These are phyloP conservation scores for Laterallus jamaicensis DNA, from an alignment of 2,113 vertebrate species.

Conservation along the genomic window DNA sequence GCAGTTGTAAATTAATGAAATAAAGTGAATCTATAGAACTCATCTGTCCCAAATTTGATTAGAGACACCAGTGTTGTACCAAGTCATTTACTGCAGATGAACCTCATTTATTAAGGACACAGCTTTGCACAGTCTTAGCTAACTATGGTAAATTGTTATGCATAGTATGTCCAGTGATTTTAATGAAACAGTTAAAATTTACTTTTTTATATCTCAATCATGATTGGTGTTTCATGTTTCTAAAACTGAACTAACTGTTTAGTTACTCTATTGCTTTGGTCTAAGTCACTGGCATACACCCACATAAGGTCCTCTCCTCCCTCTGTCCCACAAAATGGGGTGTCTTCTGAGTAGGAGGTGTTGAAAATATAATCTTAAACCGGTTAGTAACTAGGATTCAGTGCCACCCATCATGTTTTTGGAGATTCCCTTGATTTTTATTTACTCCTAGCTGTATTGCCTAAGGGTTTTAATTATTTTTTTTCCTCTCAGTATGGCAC, in stretches of 20 bases:
- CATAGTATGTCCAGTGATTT: conserved; percentile 59
- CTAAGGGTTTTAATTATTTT: neutral
- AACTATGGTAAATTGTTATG: conserved; percentile 43
- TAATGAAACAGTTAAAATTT: conserved; percentile 64
- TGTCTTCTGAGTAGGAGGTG: neutral
- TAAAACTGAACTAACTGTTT: conserved; percentile 4
- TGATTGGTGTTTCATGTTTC: neutral
- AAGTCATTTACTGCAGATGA: conserved; percentile 74
- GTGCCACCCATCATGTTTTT: neutral
- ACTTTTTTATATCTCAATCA: conserved; percentile 49
- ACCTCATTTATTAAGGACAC: conserved; percentile 73
- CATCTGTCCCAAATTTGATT: conserved; percentile 81
- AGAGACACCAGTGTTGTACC: conserved; percentile 66
- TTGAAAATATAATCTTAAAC: neutral
- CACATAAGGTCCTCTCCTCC: neutral
- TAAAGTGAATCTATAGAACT: conserved; percentile 72
- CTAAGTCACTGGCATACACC: neutral
- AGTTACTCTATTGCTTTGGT: neutral
- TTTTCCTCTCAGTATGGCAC: neutral
- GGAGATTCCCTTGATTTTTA: neutral
- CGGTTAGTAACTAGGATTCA: neutral
- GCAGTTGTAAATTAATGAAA: conserved; percentile 84
- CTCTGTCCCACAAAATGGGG: neutral
- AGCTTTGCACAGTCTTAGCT: conserved; percentile 27
- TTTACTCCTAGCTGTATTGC: neutral